Evolutionary conservation across 2,888 invertebrate genomes (phyloP), one percentile per base, ranked within the genome.

Genomic region (Dromius quadrimaculatus): DNA sequence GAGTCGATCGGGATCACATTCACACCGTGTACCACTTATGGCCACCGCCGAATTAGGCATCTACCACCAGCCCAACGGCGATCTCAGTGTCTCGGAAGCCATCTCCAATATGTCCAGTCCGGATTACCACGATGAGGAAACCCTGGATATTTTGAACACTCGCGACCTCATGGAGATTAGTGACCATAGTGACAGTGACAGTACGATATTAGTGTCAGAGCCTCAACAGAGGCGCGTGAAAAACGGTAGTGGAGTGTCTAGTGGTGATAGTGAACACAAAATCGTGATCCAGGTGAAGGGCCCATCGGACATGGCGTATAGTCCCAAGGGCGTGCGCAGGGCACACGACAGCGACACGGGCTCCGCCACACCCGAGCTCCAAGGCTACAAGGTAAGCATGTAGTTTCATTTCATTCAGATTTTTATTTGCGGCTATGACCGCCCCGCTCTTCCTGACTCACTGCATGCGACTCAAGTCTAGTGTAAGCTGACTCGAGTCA

Each of bases 61-160:
- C 77, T 59, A 73, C 68, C 65, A 73, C 72, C 69, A 74, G 59
- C 74, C 74, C 20, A 77, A 87, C 85, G 90, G 91, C 74, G 92
- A 92, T 81, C 90, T 90, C 82, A 93, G 93, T 81, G 88, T 93
- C 77, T 92, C 93, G 50, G 93, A 93, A 84, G 94, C 93, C 62
- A 90, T 94, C 77, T 93, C 93, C 75, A 94, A 94, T 85, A 93
- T 94, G 83, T 93, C 93, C 76, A 93, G 93, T 85, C 94, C 94
- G 38, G 94, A 94, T 83, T 94, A 92, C 84, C 92, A 93, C 83
- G 94, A 94, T 82, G 93, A 92, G 80, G 92, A 93, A 83, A 89
- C 89, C 74, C 90, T 93, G 85, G 91, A 91, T 81, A 90, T 91
- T 79, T 87, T 92, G 74, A 89, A 90, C 77, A 89, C 90, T 65